Percentiles rank a stretch among this genome's conserved stretches.
Conservation (phyloP, 2,888 invertebrate species). For the Hermodice carunculata region DNA sequence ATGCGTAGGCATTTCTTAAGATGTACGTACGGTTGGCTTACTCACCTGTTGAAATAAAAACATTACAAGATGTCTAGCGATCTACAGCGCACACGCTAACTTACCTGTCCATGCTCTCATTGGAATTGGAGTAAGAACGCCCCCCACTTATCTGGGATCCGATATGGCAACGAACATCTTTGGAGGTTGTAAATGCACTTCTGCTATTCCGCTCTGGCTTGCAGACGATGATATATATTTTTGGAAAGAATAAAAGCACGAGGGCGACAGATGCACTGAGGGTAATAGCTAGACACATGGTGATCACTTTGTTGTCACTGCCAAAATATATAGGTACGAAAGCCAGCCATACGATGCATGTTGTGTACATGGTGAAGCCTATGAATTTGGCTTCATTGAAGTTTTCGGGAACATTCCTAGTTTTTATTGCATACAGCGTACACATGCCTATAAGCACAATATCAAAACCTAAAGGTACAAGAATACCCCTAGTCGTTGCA, state of each 20-base stretch:
- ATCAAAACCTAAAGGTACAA: conserved; percentile 87
- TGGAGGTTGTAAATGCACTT: conserved; percentile 81
- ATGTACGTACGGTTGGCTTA: too few species aligned
- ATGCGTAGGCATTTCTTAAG: too few species aligned
- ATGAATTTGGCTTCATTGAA: conserved; percentile 85
- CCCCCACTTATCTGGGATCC: conserved; percentile 68
- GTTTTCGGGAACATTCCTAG: conserved; percentile 95
- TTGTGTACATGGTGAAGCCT: conserved; percentile 99
- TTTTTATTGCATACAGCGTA: conserved; percentile 87
- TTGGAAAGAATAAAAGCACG: conserved; percentile 81
- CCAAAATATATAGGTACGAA: conserved; percentile 98
- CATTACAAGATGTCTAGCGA: too few species aligned
- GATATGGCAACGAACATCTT: conserved; percentile 80
- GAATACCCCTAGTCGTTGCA: conserved; percentile 73
- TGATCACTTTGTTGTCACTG: conserved; percentile 75
- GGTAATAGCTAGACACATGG: conserved; percentile 80
- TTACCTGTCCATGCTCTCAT: conserved; percentile 60
- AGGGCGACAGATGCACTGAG: conserved; percentile 81
- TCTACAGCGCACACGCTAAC: too few species aligned
- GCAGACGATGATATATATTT: conserved; percentile 82
- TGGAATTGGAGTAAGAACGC: conserved; percentile 42
- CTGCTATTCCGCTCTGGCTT: conserved; percentile 84
- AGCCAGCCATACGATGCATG: conserved; percentile 97
- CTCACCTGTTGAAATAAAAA: too few species aligned
- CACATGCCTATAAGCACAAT: conserved; percentile 82